Conservation (phyloP, 2,888 invertebrate genomes). For the Campoletis raptor region DNA sequence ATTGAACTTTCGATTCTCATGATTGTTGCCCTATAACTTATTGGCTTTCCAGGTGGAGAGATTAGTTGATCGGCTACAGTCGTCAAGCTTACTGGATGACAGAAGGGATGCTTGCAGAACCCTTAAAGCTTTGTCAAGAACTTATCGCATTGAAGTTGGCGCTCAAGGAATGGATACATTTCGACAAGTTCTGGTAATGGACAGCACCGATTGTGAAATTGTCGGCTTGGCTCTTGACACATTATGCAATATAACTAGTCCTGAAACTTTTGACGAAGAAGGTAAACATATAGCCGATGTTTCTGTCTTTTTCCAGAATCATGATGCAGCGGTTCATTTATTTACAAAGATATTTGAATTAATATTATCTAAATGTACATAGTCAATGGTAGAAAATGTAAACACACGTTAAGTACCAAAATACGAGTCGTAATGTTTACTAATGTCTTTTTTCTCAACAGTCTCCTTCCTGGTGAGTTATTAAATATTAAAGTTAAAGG, state of each 20-base stretch:
- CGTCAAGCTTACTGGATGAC: conserved; percentile 97
- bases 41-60: conserved; percentile 91
- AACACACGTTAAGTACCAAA: no score
- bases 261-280: conserved; percentile 93
- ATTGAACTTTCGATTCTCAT: not conserved
- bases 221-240: conserved; percentile 96
- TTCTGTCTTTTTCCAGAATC: no score
- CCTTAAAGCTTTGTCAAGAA: conserved; percentile 95
- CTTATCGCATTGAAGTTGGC: conserved; percentile 98
- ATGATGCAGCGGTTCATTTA: no score
- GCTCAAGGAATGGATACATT: conserved; percentile 95
- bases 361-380: not conserved
- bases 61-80: conserved; percentile 95
- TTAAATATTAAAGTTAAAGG: no score
- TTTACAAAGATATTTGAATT: conserved; percentile 9
- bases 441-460: no score
- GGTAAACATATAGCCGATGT: conserved; percentile 79
- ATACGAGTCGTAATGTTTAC: no score
- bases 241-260: conserved; percentile 95
- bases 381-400: no score
- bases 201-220: conserved; percentile 96
- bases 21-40: not conserved
- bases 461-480: no score
- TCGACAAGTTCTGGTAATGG: conserved; percentile 93
- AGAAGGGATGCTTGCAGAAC: conserved; percentile 98